Conservation (phyloP, 1,140 invertebrate genomes). For the Bombus huntii region DNA sequence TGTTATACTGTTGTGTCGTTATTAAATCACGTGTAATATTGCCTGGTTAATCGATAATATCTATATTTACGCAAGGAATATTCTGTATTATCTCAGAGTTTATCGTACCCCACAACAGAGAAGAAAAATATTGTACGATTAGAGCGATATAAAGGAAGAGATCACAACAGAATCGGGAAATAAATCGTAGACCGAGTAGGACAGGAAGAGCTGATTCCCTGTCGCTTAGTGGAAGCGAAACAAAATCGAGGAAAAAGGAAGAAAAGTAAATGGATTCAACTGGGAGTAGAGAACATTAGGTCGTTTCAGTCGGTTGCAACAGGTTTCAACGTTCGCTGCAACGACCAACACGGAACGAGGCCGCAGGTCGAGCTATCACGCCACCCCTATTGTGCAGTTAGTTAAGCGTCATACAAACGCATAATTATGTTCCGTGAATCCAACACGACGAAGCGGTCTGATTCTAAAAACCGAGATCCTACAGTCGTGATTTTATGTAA, state of each 20-base stretch:
- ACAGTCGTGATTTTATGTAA: neutral
- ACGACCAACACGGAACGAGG: constrained; percentile 11
- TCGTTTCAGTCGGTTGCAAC: constrained; percentile 30
- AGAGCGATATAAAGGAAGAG: neutral
- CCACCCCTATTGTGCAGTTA: constrained; percentile 18
- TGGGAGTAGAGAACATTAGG: neutral
- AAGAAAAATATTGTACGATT: too few relatives aligned
- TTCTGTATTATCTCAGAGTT: too few relatives aligned
- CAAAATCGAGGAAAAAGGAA: neutral
- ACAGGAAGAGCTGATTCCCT: neutral
- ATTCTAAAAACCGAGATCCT: neutral
- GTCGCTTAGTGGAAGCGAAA: neutral
- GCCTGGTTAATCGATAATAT: too few relatives aligned
- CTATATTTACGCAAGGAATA: too few relatives aligned
- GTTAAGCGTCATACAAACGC: constrained; percentile 7
- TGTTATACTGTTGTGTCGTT: too few relatives aligned
- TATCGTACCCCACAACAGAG: too few relatives aligned
- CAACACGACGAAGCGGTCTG: neutral
- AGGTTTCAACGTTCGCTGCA: constrained; percentile 37
- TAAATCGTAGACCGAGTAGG: neutral
- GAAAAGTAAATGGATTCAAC: constrained; percentile 18
- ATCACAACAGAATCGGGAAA: neutral
- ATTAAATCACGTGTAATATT: too few relatives aligned
- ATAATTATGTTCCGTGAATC: constrained; percentile 22
- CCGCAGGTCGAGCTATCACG: neutral